A percentile compares a stretch with the other conserved stretches of the same genome.
These are phyloP conservation scores for Musca vetustissima DNA, from an alignment of 1,140 invertebrate genomes.

Conservation along the genomic window DNA sequence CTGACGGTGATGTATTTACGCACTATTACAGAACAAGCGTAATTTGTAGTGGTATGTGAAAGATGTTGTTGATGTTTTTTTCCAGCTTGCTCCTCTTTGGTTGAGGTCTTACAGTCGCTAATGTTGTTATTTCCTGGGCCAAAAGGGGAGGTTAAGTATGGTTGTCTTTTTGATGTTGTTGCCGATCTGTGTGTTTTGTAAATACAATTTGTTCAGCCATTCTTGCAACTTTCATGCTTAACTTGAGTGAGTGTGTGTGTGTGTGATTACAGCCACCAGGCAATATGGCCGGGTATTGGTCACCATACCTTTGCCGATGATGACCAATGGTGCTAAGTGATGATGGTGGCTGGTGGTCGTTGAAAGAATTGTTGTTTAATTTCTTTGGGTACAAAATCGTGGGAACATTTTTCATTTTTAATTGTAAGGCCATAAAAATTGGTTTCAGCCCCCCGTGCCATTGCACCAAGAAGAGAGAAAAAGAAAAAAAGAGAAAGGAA, in stretches of 20 bases:
- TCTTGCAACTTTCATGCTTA: too few relatives aligned
- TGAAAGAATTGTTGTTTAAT: not conserved
- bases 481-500: too few relatives aligned
- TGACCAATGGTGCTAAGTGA: not conserved
- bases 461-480: too few relatives aligned
- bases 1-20: not conserved
- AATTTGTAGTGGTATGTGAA: conserved; percentile 20
- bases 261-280: too few relatives aligned
- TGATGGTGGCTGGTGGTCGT: too few relatives aligned
- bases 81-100: not conserved
- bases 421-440: not conserved
- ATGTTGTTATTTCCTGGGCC: not conserved
- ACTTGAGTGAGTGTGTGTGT: too few relatives aligned
- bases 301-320: not conserved
- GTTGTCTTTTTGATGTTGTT: not conserved
- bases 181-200: not conserved
- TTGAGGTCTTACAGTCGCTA: not conserved
- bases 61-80: conserved; percentile 10
- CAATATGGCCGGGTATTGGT: conserved; percentile 11
- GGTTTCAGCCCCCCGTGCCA: too few relatives aligned
- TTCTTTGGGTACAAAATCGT: conserved; percentile 17
- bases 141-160: conserved; percentile 3
- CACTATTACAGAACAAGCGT: conserved; percentile 16
- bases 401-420: conserved; percentile 24
- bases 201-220: too few relatives aligned